A percentile compares a stretch with the other conserved stretches of the same genome.
Evolutionary conservation across 2,797 vertebrate genomes (phyloP).

Genomic region (Pteronotus mesoamericanus): DNA sequence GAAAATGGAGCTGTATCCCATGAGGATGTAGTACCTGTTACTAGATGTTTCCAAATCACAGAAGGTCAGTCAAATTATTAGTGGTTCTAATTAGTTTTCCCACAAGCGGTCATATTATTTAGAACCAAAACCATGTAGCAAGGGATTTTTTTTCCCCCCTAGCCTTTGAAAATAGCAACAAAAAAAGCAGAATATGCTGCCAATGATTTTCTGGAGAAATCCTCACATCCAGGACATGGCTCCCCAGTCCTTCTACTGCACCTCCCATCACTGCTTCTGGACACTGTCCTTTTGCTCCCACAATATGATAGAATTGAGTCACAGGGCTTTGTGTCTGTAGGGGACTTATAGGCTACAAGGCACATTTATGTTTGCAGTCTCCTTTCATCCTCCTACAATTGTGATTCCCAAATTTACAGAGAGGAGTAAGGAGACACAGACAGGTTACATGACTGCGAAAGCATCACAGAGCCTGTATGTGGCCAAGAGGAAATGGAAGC

Average conservation of each 20-base stretch:
- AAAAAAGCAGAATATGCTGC: neutral
- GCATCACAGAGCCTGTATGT: accelerated
- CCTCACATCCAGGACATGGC: neutral
- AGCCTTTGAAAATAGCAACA: constrained; percentile 28
- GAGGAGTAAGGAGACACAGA: accelerated
- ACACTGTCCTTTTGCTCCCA: neutral
- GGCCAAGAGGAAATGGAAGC: neutral
- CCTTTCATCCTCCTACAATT: neutral
- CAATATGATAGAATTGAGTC: accelerated
- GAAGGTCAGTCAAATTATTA: constrained; percentile 34
- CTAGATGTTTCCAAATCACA: neutral
- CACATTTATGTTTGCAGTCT: neutral
- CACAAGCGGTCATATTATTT: neutral
- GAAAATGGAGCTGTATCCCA: neutral
- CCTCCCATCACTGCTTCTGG: neutral
- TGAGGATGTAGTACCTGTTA: neutral
- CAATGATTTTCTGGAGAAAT: neutral
- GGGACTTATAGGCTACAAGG: neutral
- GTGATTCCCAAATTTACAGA: neutral
- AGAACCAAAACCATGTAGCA: neutral
- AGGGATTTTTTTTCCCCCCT: neutral
- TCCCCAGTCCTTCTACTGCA: neutral
- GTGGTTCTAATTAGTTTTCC: constrained; percentile 52
- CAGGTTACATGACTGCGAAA: neutral
- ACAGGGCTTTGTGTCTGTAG: neutral